phyloP scores from a whole-genome alignment of 23 tunicate species.

The Styela plicata region DNA sequence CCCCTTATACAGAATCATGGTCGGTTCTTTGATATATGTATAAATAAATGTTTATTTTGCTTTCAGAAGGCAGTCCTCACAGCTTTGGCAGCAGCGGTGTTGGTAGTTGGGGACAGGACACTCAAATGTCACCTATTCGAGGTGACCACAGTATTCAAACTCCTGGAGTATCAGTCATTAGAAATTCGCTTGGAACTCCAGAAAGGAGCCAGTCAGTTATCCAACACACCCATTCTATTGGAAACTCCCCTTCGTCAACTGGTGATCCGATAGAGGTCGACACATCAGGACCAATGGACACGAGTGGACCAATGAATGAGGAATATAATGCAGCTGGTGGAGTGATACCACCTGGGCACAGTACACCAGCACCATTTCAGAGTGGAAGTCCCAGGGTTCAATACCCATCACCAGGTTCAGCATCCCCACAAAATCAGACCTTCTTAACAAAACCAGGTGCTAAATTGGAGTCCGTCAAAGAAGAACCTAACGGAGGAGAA shows the following conservation, averaged over 20 bases:
- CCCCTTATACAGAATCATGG: too few relatives aligned
- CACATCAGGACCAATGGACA: background rate
- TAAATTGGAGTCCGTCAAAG: constrained; percentile 31
- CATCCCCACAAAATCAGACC: background rate
- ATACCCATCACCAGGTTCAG: background rate
- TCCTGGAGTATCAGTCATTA: background rate
- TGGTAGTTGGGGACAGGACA: constrained; percentile 78
- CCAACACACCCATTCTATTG: constrained; percentile 20
- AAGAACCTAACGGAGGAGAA: constrained; percentile 16
- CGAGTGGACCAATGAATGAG: constrained; percentile 3
- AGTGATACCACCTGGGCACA: constrained; percentile 16
- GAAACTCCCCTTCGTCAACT: constrained; percentile 25
- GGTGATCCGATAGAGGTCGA: constrained; percentile 48
- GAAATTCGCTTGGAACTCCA: background rate
- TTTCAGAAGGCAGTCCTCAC: constrained; percentile 50
- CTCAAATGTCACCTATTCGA: constrained; percentile 51
- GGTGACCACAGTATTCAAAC: constrained; percentile 3
- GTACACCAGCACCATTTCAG: constrained; percentile 36
- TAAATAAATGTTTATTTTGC: background rate
- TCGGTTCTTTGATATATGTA: too few relatives aligned
- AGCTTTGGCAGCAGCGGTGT: constrained; percentile 88
- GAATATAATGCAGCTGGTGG: background rate
- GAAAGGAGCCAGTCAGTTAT: constrained; percentile 25
- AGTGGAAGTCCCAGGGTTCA: constrained; percentile 9
- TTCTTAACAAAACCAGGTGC: background rate